phyloP scores from a whole-genome alignment of 2,888 invertebrate species.

The Eumerus sabulonum region DNA sequence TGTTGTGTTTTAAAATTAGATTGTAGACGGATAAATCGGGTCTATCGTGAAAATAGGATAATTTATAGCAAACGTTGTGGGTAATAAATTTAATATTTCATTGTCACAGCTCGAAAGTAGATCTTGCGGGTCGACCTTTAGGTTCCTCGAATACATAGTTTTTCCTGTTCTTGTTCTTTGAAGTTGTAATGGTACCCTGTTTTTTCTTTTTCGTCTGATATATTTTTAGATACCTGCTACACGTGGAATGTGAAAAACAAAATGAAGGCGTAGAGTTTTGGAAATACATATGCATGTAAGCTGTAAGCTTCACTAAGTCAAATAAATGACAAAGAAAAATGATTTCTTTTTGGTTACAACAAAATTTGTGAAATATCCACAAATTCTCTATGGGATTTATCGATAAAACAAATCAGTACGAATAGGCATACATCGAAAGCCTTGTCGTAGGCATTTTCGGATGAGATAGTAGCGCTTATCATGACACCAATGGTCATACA shows the following conservation, averaged over 20 bases:
- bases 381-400: constrained; percentile 34
- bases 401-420: constrained; percentile 51
- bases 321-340: too few relatives aligned
- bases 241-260: too few relatives aligned
- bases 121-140: constrained; percentile 51
- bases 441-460: constrained; percentile 35
- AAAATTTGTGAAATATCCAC: background rate
- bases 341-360: too few relatives aligned
- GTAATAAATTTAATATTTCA: constrained; percentile 47
- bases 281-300: too few relatives aligned
- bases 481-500: too few relatives aligned
- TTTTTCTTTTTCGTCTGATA: background rate
- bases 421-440: constrained; percentile 7
- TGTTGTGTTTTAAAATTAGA: constrained; percentile 66
- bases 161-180: constrained; percentile 2
- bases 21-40: constrained; percentile 53
- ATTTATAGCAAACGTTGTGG: constrained; percentile 47
- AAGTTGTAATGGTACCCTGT: constrained; percentile 1
- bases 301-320: too few relatives aligned
- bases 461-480: too few relatives aligned
- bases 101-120: constrained; percentile 36
- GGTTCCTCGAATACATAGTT: constrained; percentile 29
- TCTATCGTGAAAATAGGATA: constrained; percentile 53
- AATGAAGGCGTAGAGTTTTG: too few relatives aligned
- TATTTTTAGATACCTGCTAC: too few relatives aligned